Evolutionary conservation across 2,797 vertebrate genomes (phyloP).

Genomic region (Rhinoraja longicauda): DNA sequence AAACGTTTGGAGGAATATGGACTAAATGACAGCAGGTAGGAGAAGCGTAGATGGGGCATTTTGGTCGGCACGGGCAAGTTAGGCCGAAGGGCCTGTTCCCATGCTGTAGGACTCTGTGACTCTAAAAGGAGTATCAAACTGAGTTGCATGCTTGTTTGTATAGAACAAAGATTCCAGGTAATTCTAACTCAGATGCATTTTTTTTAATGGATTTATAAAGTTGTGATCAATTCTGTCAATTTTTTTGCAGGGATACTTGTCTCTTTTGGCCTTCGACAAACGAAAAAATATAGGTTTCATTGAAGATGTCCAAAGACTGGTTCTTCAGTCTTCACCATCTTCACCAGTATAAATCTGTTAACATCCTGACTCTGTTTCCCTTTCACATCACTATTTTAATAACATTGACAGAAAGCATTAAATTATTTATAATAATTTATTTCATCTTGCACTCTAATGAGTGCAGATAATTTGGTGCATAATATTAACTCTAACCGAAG

Average conservation of each 20-base stretch:
- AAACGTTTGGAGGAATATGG: too few species aligned
- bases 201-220: conserved; percentile 10
- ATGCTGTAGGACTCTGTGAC: too few species aligned
- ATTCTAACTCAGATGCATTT: conserved; percentile 6
- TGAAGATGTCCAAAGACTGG: conserved; percentile 53
- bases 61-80: too few species aligned
- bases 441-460: not conserved
- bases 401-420: not conserved
- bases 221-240: conserved; percentile 11
- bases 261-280: conserved; percentile 48
- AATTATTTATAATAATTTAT: conserved; percentile 9
- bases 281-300: conserved; percentile 52
- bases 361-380: conserved; percentile 4
- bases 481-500: not conserved
- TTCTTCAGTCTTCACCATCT: conserved; percentile 47
- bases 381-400: not conserved
- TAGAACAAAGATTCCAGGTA: conserved; percentile 40
- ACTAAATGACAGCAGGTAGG: too few species aligned
- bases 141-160: not conserved
- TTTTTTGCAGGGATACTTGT: conserved; percentile 52
- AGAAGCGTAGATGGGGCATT: too few species aligned
- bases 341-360: conserved; percentile 48
- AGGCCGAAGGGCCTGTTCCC: too few species aligned
- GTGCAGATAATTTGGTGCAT: not conserved
- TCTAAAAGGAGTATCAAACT: not conserved